Base-by-base conservation (phyloP, 2,797 vertebrate genomes). In the Fratercula arctica region DNA sequence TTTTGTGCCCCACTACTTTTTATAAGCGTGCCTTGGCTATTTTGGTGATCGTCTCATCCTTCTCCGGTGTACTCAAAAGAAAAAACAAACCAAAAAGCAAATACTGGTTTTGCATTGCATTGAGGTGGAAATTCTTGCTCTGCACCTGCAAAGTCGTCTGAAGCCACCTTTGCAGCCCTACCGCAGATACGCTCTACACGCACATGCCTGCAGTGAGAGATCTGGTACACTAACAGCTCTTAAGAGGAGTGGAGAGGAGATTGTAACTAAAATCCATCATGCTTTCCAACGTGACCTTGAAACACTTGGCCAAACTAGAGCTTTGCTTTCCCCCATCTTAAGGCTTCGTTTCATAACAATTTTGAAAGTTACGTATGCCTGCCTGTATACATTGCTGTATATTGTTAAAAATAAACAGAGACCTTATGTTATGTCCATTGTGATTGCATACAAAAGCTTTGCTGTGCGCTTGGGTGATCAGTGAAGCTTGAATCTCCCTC, bases 401-500 rank as follows among this genome's bases (percentile, higher is more conserved):
- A 96, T 97, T 97, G 96, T 98, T 98, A 94, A 97, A 97, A 97
- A 98, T 97, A 97, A 98, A 98, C 96, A 98, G 98, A 97, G 96
- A 96, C 97, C 97, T 97, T 98, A 98, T 97, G 97, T 97, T 98
- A 97, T 97, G 93, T 84, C 98, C 92, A 98, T 98, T 98, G 98
- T 98, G 97, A 94, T 95, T 93, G 96, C 95, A 86, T 95, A 98
- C 98, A 98, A 98, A 98, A 98, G 98, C 95, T 69, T 97, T 96
- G 97, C 97, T 98, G 96, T 97, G 97, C 18, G 96, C 97, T 98
- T 96, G 97, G 97, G 96, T 97, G 98, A 97, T 95, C 97, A 98
- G 97, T 97, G 98, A 97, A 98, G 98, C 98, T 97, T 98, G 97
- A 98, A 98, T 97, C 97, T 98, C 95, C 97, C 95, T 97, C 98